Evolutionary conservation across 2,113 vertebrate genomes (phyloP).

Genomic region (Leptobrachium ailaonicum): DNA sequence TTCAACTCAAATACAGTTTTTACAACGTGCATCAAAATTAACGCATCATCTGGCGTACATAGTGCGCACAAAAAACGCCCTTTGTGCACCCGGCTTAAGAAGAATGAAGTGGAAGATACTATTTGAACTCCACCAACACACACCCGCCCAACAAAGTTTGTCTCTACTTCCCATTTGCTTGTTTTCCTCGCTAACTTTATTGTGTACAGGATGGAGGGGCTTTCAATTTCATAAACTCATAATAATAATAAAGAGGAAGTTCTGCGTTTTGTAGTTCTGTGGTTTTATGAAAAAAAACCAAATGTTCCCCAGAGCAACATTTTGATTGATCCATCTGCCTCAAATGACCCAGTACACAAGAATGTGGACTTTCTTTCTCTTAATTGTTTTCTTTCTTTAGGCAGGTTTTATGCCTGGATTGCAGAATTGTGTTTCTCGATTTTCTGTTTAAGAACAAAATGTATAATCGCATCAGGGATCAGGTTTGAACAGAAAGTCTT

Average conservation of each 20-base stretch:
- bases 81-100: no score
- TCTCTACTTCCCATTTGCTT: not conserved
- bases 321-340: conserved; percentile 38
- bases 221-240: conserved; percentile 31
- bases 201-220: not conserved
- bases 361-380: conserved; percentile 14
- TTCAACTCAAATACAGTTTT: no score
- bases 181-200: not conserved
- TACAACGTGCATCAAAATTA: no score
- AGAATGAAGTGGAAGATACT: no score
- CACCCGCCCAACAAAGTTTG: no score
- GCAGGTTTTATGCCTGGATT: not conserved
- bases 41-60: no score
- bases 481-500: no score
- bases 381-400: not conserved
- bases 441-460: no score
- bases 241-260: conserved; percentile 45
- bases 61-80: no score
- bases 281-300: conserved; percentile 21
- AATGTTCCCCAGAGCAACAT: conserved; percentile 31
- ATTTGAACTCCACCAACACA: no score
- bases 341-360: conserved; percentile 1
- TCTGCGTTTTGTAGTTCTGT: conserved; percentile 14
- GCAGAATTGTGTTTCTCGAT: no score
- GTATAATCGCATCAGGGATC: no score